phyloP scores from a whole-genome alignment of 92 coral and sea anemone species.

The Actinostola sp. region DNA sequence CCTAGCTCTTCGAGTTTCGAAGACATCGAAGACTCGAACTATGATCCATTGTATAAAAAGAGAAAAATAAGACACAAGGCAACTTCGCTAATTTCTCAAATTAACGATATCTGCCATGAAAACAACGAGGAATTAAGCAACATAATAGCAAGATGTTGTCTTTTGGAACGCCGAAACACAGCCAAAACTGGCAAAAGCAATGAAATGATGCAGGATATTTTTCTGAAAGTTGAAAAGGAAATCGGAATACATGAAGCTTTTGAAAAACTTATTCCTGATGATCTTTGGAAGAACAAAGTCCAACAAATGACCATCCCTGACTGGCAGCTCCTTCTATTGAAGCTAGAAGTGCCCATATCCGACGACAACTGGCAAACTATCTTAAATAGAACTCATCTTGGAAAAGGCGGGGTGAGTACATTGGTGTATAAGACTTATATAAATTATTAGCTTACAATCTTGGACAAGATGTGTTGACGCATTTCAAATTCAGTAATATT shows the following conservation, averaged over 20 bases:
- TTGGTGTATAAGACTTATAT: no score
- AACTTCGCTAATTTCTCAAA: neutral
- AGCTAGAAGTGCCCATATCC: constrained; percentile 12
- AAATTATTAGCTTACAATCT: no score
- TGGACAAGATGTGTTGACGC: no score
- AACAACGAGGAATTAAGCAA: constrained; percentile 4
- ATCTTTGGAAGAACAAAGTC: constrained; percentile 6
- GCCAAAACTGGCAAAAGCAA: no score
- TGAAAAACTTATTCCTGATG: constrained; percentile 5
- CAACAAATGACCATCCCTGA: neutral
- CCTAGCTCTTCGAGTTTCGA: neutral
- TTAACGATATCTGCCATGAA: neutral
- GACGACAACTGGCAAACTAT: constrained; percentile 11
- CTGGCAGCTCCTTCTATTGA: constrained; percentile 18
- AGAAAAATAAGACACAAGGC: constrained; percentile 6
- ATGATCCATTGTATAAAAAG: no score
- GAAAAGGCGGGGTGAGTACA: no score
- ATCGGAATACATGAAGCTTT: neutral
- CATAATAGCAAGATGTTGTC: constrained; percentile 1
- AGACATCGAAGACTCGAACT: no score
- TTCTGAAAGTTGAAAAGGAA: neutral
- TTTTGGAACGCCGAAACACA: no score
- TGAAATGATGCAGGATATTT: neutral
- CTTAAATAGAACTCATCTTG: constrained; percentile 3
- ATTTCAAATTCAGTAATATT: no score